These are phyloP conservation scores for Microplitis demolitor DNA, from an alignment of 1,140 invertebrate genomes.

Conservation along the genomic window DNA sequence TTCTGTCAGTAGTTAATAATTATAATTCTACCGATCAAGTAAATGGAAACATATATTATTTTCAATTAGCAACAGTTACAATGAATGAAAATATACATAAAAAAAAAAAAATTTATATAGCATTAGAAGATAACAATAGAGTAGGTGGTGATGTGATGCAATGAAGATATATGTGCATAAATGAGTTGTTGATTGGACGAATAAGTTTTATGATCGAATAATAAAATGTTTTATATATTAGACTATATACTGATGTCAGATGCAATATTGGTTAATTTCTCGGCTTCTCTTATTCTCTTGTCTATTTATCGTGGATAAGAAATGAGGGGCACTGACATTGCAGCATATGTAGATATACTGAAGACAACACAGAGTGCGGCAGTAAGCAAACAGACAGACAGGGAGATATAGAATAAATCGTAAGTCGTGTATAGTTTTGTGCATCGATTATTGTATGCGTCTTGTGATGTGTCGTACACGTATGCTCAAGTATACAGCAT, in stretches of 20 bases:
- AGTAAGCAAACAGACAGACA: neutral
- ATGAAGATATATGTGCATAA: no score
- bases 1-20: no score
- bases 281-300: neutral
- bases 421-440: neutral
- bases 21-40: no score
- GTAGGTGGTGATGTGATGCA: no score
- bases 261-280: neutral
- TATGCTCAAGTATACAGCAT: neutral
- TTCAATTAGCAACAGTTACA: no score
- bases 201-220: no score
- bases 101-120: no score
- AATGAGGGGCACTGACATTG: neutral
- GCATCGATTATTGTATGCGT: conserved; percentile 10
- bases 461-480: neutral
- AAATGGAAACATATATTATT: no score
- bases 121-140: no score
- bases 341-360: neutral
- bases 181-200: neutral
- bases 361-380: neutral
- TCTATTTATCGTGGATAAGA: neutral
- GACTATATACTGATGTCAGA: no score
- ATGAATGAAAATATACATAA: no score
- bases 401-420: neutral
- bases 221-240: no score